Conservation (phyloP, 2,888 invertebrate genomes). For the Dorcus parallelipipedus region DNA sequence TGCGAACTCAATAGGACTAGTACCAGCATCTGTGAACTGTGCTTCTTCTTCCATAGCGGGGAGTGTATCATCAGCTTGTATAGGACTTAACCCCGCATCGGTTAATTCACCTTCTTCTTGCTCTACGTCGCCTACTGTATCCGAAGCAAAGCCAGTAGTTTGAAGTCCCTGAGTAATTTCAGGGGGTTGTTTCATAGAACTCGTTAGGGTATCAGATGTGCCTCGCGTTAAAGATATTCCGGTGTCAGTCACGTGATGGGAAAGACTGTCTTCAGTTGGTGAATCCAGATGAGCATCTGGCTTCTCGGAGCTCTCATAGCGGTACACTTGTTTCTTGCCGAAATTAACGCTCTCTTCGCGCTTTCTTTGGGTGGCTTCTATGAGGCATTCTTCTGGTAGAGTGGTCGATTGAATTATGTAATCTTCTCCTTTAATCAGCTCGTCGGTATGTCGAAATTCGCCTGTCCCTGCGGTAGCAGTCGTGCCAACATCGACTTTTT, state of each 20-base stretch:
- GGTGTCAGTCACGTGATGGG: slow-evolving; percentile 55
- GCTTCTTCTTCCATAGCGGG: slow-evolving; percentile 43
- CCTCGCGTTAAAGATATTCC: slow-evolving; percentile 55
- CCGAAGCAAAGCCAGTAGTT: slow-evolving; percentile 50
- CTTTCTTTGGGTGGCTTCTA: slow-evolving; percentile 41
- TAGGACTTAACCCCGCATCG: slow-evolving; percentile 56
- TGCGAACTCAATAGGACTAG: slow-evolving; percentile 53
- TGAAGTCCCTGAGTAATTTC: slow-evolving; percentile 43
- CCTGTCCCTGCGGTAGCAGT: slow-evolving; percentile 48
- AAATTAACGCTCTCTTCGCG: slow-evolving; percentile 54
- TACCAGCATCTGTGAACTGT: slow-evolving; percentile 50
- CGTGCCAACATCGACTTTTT: slow-evolving; percentile 50
- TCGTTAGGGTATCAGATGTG: slow-evolving; percentile 49
- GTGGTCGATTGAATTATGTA: slow-evolving; percentile 46
- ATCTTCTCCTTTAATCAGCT: slow-evolving; percentile 34
- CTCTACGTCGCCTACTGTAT: slow-evolving; percentile 45
- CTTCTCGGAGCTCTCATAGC: slow-evolving; percentile 46
- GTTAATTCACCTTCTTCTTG: slow-evolving; percentile 54
- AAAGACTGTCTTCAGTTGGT: slow-evolving; percentile 52
- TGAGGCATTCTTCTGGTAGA: slow-evolving; percentile 26
- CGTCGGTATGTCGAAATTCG: slow-evolving; percentile 33
- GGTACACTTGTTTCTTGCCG: slow-evolving; percentile 52
- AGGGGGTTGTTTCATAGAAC: slow-evolving; percentile 44
- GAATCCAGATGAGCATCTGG: slow-evolving; percentile 39
- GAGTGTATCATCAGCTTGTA: slow-evolving; percentile 52